Base-by-base conservation (phyloP, 35 echinoderm and acorn worm species). In the Chiridota heheva region DNA sequence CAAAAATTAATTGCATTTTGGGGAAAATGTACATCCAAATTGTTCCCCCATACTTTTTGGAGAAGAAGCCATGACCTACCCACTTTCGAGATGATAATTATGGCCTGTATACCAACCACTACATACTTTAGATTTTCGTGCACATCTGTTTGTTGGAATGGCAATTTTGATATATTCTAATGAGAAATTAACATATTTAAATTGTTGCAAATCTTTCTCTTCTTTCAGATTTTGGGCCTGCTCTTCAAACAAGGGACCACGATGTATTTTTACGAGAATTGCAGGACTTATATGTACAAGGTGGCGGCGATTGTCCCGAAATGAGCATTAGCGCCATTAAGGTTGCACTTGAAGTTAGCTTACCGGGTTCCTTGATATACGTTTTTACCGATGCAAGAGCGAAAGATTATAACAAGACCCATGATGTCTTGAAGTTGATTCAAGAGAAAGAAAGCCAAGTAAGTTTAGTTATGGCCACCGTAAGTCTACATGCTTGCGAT, bases 391-490 rank as follows among this genome's bases (percentile, higher is more conserved):
- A 98, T 82, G 95, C 95, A 29, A 87, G 95, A 34, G 71, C 95
- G 15, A 98, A 98, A 28, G 95, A 98, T 66, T 90, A 91, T 47
- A 64, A 98, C 36, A 69, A 88, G 30, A 86, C 82, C 17, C 84
- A 98, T 53, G 73, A 88, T 22, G 95, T 98, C 5, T 58, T 98
- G 41, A 91, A 91, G 48, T 67, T 91, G 39, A 92, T 98, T 44
- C 95, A 98, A 70, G 95, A 88, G 24, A 98, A 91, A 67, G 88
- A 98, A 64, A 98, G 95, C 58, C 95, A 98, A 89, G 95, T 98
- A 74, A 40, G 76, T 44, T n/a, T n/a, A n/a, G n/a, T n/a, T n/a
- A n/a, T n/a, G n/a, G n/a, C n/a, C n/a, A n/a, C n/a, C n/a, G n/a
- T n/a, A n/a, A n/a, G n/a, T n/a, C n/a, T n/a, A n/a, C n/a, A n/a